Percentiles rank a stretch among this genome's conserved stretches.
These are phyloP conservation scores for Microtus ochrogaster DNA, from an alignment of 2,113 vertebrate species.

Conservation along the genomic window DNA sequence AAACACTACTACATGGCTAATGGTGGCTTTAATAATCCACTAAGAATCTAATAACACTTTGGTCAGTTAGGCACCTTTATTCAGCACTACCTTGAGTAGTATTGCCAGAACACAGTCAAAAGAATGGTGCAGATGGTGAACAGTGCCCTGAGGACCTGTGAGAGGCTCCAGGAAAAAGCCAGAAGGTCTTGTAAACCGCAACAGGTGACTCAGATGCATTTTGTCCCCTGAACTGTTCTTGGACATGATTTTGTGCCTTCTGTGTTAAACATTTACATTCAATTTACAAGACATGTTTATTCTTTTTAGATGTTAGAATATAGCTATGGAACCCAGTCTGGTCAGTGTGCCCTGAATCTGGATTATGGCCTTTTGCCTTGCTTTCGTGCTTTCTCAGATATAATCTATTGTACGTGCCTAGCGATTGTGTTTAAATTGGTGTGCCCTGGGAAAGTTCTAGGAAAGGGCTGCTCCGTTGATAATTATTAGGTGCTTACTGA, in stretches of 20 bases:
- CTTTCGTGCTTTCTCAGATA: background rate
- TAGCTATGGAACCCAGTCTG: background rate
- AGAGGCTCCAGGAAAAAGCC: background rate
- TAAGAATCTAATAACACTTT: background rate
- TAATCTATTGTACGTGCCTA: background rate
- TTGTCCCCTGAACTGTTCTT: background rate
- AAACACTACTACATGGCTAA: background rate
- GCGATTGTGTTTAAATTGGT: background rate
- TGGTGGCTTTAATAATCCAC: background rate
- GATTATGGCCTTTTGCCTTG: background rate
- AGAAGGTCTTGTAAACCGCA: background rate
- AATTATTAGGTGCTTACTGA: background rate
- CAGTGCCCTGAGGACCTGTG: background rate
- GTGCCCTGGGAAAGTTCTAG: background rate
- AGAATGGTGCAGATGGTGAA: background rate
- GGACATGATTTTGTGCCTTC: background rate
- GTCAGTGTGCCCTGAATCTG: background rate
- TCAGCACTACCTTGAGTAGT: background rate
- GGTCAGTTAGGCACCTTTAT: conserved; percentile 7
- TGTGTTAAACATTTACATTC: background rate
- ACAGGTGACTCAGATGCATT: background rate
- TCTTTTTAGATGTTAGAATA: background rate
- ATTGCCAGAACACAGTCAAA: background rate
- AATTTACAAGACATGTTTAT: background rate
- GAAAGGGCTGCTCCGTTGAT: background rate